A percentile compares a stretch with the other conserved stretches of the same genome.
Evolutionary conservation across 2,888 invertebrate species (phyloP).

Genomic region (Trachelus iudaicus): DNA sequence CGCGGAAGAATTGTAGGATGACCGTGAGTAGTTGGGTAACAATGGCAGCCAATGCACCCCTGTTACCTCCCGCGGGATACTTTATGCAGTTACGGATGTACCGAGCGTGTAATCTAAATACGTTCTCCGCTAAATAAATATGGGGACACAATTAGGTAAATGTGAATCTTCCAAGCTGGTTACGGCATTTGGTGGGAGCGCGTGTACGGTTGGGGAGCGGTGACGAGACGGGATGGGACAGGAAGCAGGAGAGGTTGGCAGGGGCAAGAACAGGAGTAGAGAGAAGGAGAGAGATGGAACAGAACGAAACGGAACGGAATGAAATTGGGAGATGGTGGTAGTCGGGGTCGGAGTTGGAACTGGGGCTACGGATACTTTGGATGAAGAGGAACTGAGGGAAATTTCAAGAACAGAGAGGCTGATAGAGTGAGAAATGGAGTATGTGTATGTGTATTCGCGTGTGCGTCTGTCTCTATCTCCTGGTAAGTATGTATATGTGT

Average conservation of each 20-base stretch:
- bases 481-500: background rate
- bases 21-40: background rate
- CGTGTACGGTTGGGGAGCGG: conserved; percentile 7
- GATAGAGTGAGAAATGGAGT: conserved; percentile 4
- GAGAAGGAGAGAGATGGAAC: background rate
- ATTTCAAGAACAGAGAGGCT: background rate
- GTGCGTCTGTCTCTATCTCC: background rate
- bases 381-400: background rate
- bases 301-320: background rate
- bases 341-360: background rate
- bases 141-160: conserved; percentile 62
- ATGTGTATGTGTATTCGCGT: conserved; percentile 6
- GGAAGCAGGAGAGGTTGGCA: conserved; percentile 14
- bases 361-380: background rate
- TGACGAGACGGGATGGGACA: conserved; percentile 4
- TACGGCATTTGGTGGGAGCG: conserved; percentile 49
- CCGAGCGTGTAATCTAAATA: conserved; percentile 55
- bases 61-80: background rate
- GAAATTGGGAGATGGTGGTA: background rate
- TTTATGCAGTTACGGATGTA: conserved; percentile 32
- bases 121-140: conserved; percentile 57
- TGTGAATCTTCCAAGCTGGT: conserved; percentile 59
- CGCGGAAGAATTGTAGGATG: background rate
- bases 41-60: background rate
- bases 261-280: background rate